phyloP scores from a whole-genome alignment of 2,888 invertebrate genomes.

The Stenurella melanura region DNA sequence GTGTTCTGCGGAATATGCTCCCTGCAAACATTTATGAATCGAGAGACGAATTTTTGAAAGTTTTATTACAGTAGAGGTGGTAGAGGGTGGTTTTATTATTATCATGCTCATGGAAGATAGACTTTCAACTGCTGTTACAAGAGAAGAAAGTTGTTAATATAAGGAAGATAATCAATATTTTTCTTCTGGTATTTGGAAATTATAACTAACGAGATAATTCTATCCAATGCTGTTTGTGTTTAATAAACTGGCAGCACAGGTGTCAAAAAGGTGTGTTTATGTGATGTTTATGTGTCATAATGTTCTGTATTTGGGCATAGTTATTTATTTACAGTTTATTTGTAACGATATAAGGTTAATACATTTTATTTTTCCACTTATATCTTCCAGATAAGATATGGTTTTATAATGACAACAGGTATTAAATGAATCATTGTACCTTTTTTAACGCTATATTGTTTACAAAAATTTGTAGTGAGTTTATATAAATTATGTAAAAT shows the following conservation, averaged over 20 bases:
- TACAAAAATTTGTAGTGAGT: slow-evolving; percentile 36
- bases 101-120: too few relatives aligned
- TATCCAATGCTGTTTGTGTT: slow-evolving; percentile 12
- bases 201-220: neutral
- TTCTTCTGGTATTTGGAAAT: neutral
- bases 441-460: slow-evolving; percentile 5
- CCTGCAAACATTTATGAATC: too few relatives aligned
- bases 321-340: slow-evolving; percentile 37
- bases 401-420: neutral
- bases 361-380: slow-evolving; percentile 1
- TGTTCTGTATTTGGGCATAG: slow-evolving; percentile 13
- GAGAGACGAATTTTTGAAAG: too few relatives aligned
- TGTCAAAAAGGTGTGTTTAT: slow-evolving; percentile 35
- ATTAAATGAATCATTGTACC: slow-evolving; percentile 23
- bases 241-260: slow-evolving; percentile 13
- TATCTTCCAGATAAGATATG: slow-evolving; percentile 35
- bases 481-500: slow-evolving; percentile 46
- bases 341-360: slow-evolving; percentile 4
- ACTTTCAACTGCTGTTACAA: too few relatives aligned
- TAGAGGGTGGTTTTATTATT: too few relatives aligned
- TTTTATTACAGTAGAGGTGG: too few relatives aligned
- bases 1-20: too few relatives aligned
- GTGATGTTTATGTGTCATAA: slow-evolving; percentile 38
- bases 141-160: too few relatives aligned
- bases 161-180: too few relatives aligned